A percentile compares a stretch with the other conserved stretches of the same genome.
Evolutionary conservation across 2,888 invertebrate genomes (phyloP).

Genomic region (Rhogogaster chlorosoma): DNA sequence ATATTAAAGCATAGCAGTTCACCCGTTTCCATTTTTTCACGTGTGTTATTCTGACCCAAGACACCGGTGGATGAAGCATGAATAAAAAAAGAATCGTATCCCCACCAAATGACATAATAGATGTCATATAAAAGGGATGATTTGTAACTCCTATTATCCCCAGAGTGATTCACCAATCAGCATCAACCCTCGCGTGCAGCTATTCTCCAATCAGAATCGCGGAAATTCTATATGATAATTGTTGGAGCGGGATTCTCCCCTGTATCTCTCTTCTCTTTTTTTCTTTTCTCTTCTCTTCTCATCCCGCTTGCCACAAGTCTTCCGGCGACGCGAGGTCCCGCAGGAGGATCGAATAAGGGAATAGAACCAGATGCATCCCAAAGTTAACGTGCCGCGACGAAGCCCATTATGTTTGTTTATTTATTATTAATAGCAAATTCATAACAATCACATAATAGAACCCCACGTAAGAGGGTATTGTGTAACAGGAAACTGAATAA

Average conservation of each 20-base stretch:
- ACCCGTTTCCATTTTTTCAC: neutral
- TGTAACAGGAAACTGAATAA: slow-evolving; percentile 51
- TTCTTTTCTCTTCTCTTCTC: neutral
- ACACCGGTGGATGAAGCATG: neutral
- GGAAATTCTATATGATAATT: slow-evolving; percentile 43
- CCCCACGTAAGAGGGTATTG: slow-evolving; percentile 61
- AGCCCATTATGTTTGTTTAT: slow-evolving; percentile 75
- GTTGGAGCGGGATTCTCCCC: neutral
- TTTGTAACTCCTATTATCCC: slow-evolving; percentile 42
- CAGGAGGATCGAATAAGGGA: slow-evolving; percentile 21
- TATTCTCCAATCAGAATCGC: slow-evolving; percentile 28
- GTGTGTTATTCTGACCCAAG: slow-evolving; percentile 21
- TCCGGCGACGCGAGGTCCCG: neutral
- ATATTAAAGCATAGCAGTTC: neutral
- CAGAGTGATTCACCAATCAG: slow-evolving; percentile 38
- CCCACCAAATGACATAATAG: slow-evolving; percentile 35
- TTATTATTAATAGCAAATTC: slow-evolving; percentile 77
- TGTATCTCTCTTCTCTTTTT: neutral
- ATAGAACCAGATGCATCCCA: slow-evolving; percentile 72
- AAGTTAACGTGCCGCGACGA: slow-evolving; percentile 74
- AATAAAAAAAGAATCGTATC: neutral
- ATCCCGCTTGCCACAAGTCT: neutral
- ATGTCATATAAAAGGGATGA: slow-evolving; percentile 34
- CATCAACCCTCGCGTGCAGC: neutral
- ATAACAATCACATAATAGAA: slow-evolving; percentile 75